phyloP scores from a whole-genome alignment of 2,113 vertebrate genomes.

The Gallinago jamesoni region DNA sequence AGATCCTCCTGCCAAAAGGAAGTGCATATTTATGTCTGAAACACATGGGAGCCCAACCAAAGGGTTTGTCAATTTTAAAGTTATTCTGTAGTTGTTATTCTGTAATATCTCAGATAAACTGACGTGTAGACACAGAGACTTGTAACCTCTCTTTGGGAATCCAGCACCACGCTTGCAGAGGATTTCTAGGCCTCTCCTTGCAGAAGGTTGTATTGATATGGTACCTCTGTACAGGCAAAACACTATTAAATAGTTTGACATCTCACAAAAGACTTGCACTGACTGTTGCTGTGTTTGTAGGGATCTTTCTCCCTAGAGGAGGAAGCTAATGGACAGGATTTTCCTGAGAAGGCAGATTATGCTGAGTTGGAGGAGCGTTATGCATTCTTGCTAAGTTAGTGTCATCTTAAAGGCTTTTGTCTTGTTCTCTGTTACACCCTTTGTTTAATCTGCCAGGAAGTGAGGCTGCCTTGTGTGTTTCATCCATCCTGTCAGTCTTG shows the following conservation, averaged over 20 bases:
- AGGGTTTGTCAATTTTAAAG: constrained; percentile 83
- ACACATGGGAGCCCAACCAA: constrained; percentile 84
- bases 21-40: constrained; percentile 89
- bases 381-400: neutral
- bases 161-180: neutral
- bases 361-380: neutral
- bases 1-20: constrained; percentile 85
- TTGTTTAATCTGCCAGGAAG: neutral
- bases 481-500: neutral
- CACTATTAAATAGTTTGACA: constrained; percentile 1
- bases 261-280: neutral
- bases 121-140: neutral
- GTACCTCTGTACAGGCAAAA: constrained; percentile 25
- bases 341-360: neutral
- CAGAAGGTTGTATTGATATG: neutral
- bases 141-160: neutral
- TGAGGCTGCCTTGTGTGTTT: rapidly evolving
- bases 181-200: neutral
- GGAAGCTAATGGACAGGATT: neutral
- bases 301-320: neutral
- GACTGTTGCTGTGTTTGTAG: constrained; percentile 19
- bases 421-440: neutral
- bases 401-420: neutral
- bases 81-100: constrained; percentile 20
- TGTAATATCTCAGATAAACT: constrained; percentile 14